Evolutionary conservation across 1,140 invertebrate genomes (phyloP), one percentile per base, ranked within the genome.

Genomic region (Halesus radiatus): DNA sequence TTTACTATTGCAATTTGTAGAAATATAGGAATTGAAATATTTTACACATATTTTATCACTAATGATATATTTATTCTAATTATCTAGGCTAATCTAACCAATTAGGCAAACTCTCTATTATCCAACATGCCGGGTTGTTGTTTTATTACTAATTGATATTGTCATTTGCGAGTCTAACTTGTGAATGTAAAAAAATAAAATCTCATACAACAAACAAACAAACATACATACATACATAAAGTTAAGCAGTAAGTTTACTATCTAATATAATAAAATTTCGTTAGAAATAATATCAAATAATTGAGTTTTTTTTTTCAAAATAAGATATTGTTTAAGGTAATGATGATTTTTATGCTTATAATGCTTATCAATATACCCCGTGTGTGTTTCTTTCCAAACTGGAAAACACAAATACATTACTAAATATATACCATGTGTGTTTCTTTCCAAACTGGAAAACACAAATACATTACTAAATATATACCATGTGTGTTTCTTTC

Each of bases 131-230:
- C n/a, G 62, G 7, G 29, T 66, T 26, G 22, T 66, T 66, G 62
- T 66, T 66, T 66, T 66, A 29, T 66, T 66, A 66, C 62, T 66
- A 66, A 66, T 66, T 66, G 3, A n/a, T 66, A n/a, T 66, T 16
- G 22, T 66, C 62, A 60, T 60, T 60, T 60, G 2, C 10, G 2
- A 60, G 15, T 22, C 16, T 60, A 22, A 60, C 23, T 60, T 10
- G 56, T 60, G 23, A 20, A 60, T 45, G 37, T 45, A 8, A 45
- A 32, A 3, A 32, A 45, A 45, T 45, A 45, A 13, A 5, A 45
- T 45, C 37, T 45, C 37, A 45, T 45, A 37, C 32, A 37, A 37
- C 32, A 18, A 58, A 3, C 26, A 29, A 3, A 60, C 23, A 60
- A 7, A 20, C 23, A 23, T 22, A 60, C 26, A 29, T 29, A 60